These are phyloP conservation scores for Aplocera efformata DNA, from an alignment of 2,888 invertebrate genomes.

Conservation along the genomic window DNA sequence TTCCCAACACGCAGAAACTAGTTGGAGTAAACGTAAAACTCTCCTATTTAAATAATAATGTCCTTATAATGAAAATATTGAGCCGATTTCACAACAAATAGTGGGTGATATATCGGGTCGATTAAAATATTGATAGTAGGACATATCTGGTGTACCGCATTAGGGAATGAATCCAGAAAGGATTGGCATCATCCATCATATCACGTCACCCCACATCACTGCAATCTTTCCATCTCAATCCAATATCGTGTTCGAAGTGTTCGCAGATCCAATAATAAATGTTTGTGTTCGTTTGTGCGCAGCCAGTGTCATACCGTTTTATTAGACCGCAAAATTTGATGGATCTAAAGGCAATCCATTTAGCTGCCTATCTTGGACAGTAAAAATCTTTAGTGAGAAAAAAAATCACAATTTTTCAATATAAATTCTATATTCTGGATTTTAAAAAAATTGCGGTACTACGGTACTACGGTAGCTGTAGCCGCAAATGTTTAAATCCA, in stretches of 20 bases:
- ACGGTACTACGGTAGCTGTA: no score
- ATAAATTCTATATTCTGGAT: no score
- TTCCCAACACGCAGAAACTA: no score
- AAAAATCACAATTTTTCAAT: no score
- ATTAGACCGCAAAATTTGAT: constrained; percentile 19
- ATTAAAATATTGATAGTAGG: constrained; percentile 9
- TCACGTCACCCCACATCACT: constrained; percentile 44
- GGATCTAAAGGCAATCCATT: constrained; percentile 21
- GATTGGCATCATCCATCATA: constrained; percentile 48
- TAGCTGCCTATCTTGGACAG: no score
- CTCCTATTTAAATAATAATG: no score
- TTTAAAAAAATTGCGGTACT: no score
- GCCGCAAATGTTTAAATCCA: no score
- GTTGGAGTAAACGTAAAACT: no score
- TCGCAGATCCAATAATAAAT: constrained; percentile 34
- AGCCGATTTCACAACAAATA: no score
- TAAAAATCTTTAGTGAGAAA: no score
- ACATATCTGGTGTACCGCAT: constrained; percentile 10
- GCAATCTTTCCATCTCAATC: constrained; percentile 51
- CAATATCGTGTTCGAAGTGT: constrained; percentile 41
- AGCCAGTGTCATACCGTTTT: constrained; percentile 15
- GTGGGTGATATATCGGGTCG: not conserved
- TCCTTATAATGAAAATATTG: no score
- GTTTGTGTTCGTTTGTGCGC: constrained; percentile 18
- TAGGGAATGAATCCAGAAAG: constrained; percentile 37